Evolutionary conservation across 2,113 vertebrate species (phyloP).

Genomic region (Helogale parvula): DNA sequence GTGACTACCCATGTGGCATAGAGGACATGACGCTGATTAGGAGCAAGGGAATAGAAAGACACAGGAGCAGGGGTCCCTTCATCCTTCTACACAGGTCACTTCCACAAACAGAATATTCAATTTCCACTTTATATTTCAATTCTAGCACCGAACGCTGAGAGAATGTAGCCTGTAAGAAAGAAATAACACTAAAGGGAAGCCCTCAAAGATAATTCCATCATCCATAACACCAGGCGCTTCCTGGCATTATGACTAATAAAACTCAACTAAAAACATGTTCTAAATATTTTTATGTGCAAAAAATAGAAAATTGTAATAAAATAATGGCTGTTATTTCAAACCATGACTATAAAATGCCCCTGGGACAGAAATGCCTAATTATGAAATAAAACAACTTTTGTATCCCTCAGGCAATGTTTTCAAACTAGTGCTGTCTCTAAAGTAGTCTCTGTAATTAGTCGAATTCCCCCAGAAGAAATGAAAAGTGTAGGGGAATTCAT

Average conservation of each 20-base stretch:
- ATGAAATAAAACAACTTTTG: constrained; percentile 82
- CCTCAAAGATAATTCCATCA: constrained; percentile 83
- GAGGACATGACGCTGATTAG: not conserved
- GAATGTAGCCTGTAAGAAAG: constrained; percentile 42
- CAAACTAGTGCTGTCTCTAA: constrained; percentile 80
- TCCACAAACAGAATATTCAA: constrained; percentile 37
- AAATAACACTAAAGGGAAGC: constrained; percentile 80
- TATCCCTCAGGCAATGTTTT: constrained; percentile 81
- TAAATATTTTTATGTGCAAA: constrained; percentile 80
- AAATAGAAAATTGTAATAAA: constrained; percentile 78
- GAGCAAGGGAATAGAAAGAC: not conserved
- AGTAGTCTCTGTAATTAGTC: constrained; percentile 81
- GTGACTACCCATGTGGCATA: not conserved
- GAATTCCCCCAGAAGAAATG: constrained; percentile 80
- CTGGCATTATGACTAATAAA: constrained; percentile 71
- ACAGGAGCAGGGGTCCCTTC: not conserved
- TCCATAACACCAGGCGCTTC: constrained; percentile 74
- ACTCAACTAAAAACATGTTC: constrained; percentile 72
- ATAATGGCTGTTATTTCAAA: constrained; percentile 79
- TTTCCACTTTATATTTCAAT: constrained; percentile 73
- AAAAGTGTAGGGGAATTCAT: constrained; percentile 76
- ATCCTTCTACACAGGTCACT: constrained; percentile 26
- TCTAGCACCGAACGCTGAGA: constrained; percentile 46
- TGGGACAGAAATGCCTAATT: constrained; percentile 82
- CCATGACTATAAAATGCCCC: constrained; percentile 77